Evolutionary conservation across 2,797 vertebrate species (phyloP).

Genomic region (Micrastur ruficollis): DNA sequence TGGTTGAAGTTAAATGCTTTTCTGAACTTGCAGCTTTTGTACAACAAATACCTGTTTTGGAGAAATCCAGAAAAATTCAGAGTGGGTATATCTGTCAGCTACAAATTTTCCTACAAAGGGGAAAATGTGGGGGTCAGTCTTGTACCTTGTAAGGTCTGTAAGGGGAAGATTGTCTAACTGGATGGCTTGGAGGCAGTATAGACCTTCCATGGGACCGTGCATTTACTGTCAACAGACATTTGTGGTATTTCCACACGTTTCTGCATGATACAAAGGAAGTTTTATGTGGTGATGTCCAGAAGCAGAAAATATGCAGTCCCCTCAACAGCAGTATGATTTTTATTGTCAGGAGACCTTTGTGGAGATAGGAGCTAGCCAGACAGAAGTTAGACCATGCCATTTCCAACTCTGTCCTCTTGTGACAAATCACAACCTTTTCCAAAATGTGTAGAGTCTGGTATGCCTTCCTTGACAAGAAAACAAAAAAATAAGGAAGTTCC

Average conservation of each 20-base stretch:
- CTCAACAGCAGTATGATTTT: background rate
- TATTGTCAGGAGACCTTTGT: background rate
- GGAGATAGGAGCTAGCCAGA: background rate
- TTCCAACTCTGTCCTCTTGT: background rate
- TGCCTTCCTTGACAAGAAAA: background rate
- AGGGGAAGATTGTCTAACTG: background rate
- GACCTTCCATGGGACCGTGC: background rate
- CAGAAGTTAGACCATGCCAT: background rate
- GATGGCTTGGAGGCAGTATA: background rate
- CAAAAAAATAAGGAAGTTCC: background rate
- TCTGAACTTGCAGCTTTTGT: background rate
- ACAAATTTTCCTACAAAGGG: background rate
- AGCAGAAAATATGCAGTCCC: background rate
- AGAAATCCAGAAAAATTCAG: background rate
- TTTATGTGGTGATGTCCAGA: background rate
- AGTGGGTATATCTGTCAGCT: background rate
- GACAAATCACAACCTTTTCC: background rate
- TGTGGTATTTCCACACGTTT: background rate
- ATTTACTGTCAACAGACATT: background rate
- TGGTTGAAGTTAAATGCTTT: slow-evolving; percentile 27
- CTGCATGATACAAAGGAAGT: background rate
- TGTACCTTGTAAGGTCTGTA: background rate
- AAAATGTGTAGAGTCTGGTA: background rate
- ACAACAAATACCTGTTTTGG: background rate
- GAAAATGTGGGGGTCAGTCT: background rate